Evolutionary conservation across 2,888 invertebrate species (phyloP), one percentile per base, ranked within the genome.

Genomic region (Pachydiplax longipennis): DNA sequence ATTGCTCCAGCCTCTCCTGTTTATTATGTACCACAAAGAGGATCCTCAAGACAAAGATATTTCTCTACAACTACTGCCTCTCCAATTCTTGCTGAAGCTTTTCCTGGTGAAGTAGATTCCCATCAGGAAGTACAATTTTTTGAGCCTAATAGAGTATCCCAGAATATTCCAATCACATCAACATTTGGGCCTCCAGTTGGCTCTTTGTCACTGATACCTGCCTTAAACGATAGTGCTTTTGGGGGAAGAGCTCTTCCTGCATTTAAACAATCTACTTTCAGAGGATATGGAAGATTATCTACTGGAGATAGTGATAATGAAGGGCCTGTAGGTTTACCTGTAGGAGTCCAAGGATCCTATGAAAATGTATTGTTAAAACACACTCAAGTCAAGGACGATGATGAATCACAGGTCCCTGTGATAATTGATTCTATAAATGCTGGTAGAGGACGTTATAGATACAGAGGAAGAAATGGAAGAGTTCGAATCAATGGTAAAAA

Each of bases 391-490:
- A 61, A 87, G 40, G 37, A 87, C 12, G 87, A 87, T 35, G 87
- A 87, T 18, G 87, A 61, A 31, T 61, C 87, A 37, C 87, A 87
- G 35, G 37, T 87, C 13, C 37, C 61, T 6, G 53, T 87, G 0
- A 61, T 61, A n/a, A 87, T 61, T 10, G 87, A 87, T 61, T 87
- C 87, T 37, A 61, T 58, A 87, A 87, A 87, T 58, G 65, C 37
- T 0, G 61, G 61, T 0, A 61, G 87, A 58, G 87, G 87, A 37
- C 87, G 37, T 37, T 87, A 87, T 31, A 35, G 87, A n/a, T 87
- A 65, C 31, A 37, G 87, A 87, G 87, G 61, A 10, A 87, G 61
- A 65, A 61, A 61, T 61, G 87, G 87, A 61, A 15, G 37, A 10
- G 61, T 87, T 8, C 31, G n/a, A 25, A 22, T 87, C 18, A 87